A percentile compares a stretch with the other conserved stretches of the same genome.
Conservation (phyloP, 2,113 vertebrate genomes). For the Chionodraco myersi region DNA sequence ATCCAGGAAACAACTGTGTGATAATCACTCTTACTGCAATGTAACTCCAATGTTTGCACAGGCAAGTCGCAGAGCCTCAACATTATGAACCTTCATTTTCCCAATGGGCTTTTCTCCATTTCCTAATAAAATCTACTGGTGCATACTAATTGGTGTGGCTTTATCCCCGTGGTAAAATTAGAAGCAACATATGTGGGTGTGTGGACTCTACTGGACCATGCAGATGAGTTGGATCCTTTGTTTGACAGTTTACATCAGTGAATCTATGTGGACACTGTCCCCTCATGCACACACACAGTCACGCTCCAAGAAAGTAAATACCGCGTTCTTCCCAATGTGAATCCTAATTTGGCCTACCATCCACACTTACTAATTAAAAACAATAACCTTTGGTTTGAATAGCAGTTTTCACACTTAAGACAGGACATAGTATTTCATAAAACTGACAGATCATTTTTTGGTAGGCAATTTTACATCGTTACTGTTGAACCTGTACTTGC, state of each 20-base stretch:
- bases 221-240: slow-evolving; percentile 30
- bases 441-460: not conserved
- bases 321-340: not conserved
- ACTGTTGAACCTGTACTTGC: not conserved
- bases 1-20: slow-evolving; percentile 18
- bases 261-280: slow-evolving; percentile 9
- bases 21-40: slow-evolving; percentile 45
- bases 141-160: slow-evolving; percentile 64
- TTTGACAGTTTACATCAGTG: slow-evolving; percentile 35
- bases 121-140: slow-evolving; percentile 65
- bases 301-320: not conserved
- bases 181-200: slow-evolving; percentile 4
- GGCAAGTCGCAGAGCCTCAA: not conserved
- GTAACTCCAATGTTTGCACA: not conserved
- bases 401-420: not conserved
- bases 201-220: slow-evolving; percentile 35
- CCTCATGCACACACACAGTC: not conserved
- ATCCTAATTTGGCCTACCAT: not conserved
- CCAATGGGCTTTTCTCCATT: slow-evolving; percentile 39
- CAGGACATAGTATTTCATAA: not conserved
- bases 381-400: not conserved
- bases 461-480: not conserved
- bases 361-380: not conserved
- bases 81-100: slow-evolving; percentile 43
- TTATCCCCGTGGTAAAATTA: slow-evolving; percentile 56